Evolutionary conservation across 1,140 invertebrate species (phyloP), one percentile per base, ranked within the genome.

Genomic region (Lutraria rhynchaena): DNA sequence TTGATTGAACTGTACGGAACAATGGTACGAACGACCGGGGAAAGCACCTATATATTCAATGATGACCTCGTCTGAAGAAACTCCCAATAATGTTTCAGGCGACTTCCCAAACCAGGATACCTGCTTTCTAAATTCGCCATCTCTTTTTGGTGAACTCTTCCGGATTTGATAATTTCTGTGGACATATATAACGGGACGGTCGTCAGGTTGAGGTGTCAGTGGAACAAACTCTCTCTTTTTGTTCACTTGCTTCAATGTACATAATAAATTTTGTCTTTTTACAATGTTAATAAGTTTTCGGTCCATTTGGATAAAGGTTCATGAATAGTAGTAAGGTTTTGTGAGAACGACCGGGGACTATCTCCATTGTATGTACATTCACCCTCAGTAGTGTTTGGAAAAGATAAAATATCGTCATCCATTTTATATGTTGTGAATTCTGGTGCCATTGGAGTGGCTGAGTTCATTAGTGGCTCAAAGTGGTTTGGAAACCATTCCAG

Each of bases 401-500:
- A n/a, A n/a, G n/a, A n/a, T n/a, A n/a, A n/a, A n/a, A n/a, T n/a
- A n/a, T n/a, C n/a, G n/a, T n/a, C n/a, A n/a, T n/a, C n/a, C n/a
- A n/a, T n/a, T n/a, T n/a, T n/a, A n/a, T n/a, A n/a, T n/a, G n/a
- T n/a, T n/a, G n/a, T n/a, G n/a, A n/a, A n/a, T n/a, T n/a, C n/a
- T n/a, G n/a, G n/a, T n/a, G n/a, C n/a, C n/a, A n/a, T n/a, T n/a
- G n/a, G n/a, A n/a, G n/a, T 61, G 29, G 27, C 7, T 63, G 60
- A 2, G n/a, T 3, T 63, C n/a, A 41, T 13, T 5, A 60, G n/a
- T 5, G 58, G 58, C 3, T 35, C 33, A 22, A 69, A 69, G 37
- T 51, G 27, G 46, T 49, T 69, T 7, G 65, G 65, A 19, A 51
- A 69, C 65, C 46, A 69, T 51, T 69, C 65, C 19, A 46, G 44